Base-by-base conservation (phyloP, 2,797 vertebrate genomes). In the Eupleurogrammus muticus region DNA sequence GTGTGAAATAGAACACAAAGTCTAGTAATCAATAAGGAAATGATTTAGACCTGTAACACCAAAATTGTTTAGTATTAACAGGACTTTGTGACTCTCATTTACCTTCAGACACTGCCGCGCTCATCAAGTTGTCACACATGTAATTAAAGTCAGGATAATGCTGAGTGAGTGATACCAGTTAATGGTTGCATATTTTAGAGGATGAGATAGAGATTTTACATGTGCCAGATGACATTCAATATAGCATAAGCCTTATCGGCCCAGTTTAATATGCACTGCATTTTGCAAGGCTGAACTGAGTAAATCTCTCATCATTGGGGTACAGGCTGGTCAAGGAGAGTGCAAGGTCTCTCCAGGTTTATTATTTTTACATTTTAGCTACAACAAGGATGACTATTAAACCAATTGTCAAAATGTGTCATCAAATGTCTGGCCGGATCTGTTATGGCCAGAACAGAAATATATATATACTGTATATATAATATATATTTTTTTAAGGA, bases 1-100 rank as follows among this genome's bases (percentile, higher is more conserved):
- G 83, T 93, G 91, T 92, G 91, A 93, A 93, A 93, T 92, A 92
- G 83, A 91, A 88, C 75, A 91, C 85, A 92, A 90, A 88, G 90
- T 86, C 83, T 67, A 57, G 84, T 92, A 91, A 94, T 94, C 90
- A 93, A 92, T 92, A 90, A 88, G 73, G 85, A 87, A 87, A 91
- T 58, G 61, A 87, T 88, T 90, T 78, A 85, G 81, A 90, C 87
- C 86, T 76, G 80, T 74, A 89, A 85, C 51, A 74, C 79, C 82
- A 85, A 79, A 84, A 87, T 81, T 86, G 82, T 87, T 87, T 82
- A 71, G 82, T 59, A 86, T 85, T 86, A 89, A 24, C 71, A 58
- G 74, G 81, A 87, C 84, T 83, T 87, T 81, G 75, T 75, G 72
- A 68, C 60, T 87, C 74, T 86, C 75, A 76, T 91, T 91, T 90